Evolutionary conservation across 2,888 invertebrate species (phyloP).

Genomic region (Hyppa rectilinea): DNA sequence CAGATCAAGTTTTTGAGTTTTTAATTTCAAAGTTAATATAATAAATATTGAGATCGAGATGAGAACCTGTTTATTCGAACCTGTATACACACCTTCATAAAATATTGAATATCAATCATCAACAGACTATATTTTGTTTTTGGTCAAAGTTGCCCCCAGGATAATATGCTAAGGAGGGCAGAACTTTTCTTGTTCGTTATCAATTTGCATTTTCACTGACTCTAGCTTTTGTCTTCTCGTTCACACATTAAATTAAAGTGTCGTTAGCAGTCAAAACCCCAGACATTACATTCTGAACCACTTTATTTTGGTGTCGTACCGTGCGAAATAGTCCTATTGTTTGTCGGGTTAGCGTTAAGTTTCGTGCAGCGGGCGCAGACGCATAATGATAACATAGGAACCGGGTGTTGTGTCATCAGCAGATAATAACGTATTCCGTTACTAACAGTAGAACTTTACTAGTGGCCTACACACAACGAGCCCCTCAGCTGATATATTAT

Average conservation of each 20-base stretch:
- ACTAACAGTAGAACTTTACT: constrained; percentile 79
- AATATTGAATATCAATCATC: background rate
- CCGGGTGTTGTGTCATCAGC: constrained; percentile 75
- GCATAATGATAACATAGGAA: constrained; percentile 47
- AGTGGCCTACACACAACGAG: constrained; percentile 78
- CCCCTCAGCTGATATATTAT: constrained; percentile 78
- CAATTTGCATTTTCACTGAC: constrained; percentile 16
- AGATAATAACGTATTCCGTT: constrained; percentile 84
- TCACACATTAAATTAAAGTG: constrained; percentile 53
- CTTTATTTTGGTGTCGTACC: constrained; percentile 45
- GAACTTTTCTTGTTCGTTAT: constrained; percentile 6
- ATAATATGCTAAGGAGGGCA: background rate
- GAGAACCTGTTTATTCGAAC: background rate
- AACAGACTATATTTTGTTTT: background rate
- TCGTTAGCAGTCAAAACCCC: constrained; percentile 44
- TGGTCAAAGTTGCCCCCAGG: background rate
- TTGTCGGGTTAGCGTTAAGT: constrained; percentile 45
- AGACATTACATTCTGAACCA: constrained; percentile 32
- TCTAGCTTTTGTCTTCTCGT: constrained; percentile 35
- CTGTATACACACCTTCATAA: background rate
- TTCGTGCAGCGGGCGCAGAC: constrained; percentile 39
- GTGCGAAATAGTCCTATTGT: constrained; percentile 60
- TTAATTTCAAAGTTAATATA: background rate
- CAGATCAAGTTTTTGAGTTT: background rate
- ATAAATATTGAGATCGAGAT: background rate